Conservation (phyloP, 2,113 vertebrate species). For the Tenrec ecaudatus region DNA sequence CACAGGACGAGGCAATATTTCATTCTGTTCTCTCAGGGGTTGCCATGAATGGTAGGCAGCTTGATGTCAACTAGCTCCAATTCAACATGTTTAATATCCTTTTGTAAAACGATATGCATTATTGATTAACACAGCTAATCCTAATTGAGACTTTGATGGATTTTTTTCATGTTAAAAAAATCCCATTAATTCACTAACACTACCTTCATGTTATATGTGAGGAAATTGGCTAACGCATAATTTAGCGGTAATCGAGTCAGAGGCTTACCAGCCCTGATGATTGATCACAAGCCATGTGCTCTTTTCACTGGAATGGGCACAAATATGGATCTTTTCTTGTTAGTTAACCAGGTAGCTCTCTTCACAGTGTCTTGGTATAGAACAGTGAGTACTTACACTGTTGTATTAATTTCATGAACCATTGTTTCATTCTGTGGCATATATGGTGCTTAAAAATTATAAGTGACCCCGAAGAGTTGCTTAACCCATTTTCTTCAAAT, state of each 20-base stretch:
- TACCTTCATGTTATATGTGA: not conserved
- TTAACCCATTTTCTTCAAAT: no score
- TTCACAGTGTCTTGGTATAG: no score
- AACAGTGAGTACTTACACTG: no score
- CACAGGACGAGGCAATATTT: not conserved
- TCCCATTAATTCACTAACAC: not conserved
- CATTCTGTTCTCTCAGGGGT: not conserved
- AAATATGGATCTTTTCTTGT: no score
- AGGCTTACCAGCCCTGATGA: no score
- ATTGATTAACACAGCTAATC: not conserved
- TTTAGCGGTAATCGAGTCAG: not conserved
- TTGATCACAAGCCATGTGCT: fast-evolving
- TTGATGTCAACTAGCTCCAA: not conserved
- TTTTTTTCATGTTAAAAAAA: not conserved
- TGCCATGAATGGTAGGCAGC: not conserved
- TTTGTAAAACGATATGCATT: not conserved
- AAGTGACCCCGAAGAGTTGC: no score
- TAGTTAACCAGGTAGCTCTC: no score
- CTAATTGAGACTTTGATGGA: not conserved
- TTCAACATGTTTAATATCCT: not conserved
- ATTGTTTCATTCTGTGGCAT: no score
- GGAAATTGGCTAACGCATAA: not conserved
- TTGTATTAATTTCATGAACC: no score
- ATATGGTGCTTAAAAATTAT: no score
- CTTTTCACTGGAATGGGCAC: no score